Conservation (phyloP, 1,140 invertebrate species). For the Mylabris phalerata region DNA sequence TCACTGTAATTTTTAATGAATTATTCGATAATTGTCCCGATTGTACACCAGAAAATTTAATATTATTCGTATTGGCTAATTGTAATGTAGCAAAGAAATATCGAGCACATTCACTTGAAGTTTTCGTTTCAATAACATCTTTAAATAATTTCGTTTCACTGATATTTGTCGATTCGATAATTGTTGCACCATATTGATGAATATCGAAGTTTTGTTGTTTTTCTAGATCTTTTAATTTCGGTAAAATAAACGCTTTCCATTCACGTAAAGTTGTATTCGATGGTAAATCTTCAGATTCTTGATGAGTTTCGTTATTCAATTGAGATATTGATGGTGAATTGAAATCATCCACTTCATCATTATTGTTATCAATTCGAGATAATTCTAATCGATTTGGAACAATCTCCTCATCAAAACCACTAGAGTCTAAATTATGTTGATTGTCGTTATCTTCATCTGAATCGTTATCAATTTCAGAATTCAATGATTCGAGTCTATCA, state of each 20-base stretch:
- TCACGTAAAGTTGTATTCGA: conserved; percentile 1
- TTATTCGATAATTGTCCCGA: conserved; percentile 33
- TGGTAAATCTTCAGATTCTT: neutral
- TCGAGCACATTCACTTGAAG: conserved; percentile 28
- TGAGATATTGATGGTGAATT: neutral
- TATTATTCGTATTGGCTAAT: conserved; percentile 34
- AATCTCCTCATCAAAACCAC: too few species aligned
- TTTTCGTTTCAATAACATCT: conserved; percentile 27
- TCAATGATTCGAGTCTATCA: too few species aligned
- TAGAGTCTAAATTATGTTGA: neutral
- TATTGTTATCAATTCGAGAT: too few species aligned
- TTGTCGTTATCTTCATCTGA: neutral
- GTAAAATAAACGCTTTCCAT: conserved; percentile 32
- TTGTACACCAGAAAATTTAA: conserved; percentile 29
- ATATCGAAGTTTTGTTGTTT: conserved; percentile 35
- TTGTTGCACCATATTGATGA: conserved; percentile 33
- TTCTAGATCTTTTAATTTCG: conserved; percentile 26
- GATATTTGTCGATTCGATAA: conserved; percentile 29
- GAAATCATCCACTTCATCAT: too few species aligned
- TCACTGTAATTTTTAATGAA: conserved; percentile 29
- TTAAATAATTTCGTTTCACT: conserved; percentile 21
- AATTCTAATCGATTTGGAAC: too few species aligned
- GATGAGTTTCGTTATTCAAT: neutral
- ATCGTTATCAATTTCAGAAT: too few species aligned
- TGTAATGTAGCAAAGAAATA: conserved; percentile 36